phyloP scores from a whole-genome alignment of 2,113 vertebrate species.

The Mola mola region DNA sequence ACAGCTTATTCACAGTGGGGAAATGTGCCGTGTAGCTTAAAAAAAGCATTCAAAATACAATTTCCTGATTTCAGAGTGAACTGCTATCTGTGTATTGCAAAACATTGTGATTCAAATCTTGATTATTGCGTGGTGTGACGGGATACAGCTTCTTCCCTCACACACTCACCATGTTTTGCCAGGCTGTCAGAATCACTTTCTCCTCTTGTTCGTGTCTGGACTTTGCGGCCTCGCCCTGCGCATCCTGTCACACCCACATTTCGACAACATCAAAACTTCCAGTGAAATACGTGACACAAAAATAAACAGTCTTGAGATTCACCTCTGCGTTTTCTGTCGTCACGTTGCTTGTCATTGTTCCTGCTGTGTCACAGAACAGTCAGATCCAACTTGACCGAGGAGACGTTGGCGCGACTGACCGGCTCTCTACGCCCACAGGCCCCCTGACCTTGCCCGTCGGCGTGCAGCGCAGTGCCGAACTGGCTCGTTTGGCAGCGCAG shows the following conservation, averaged over 20 bases:
- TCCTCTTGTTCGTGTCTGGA: constrained; percentile 81
- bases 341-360: constrained; percentile 78
- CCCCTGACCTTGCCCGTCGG: too few relatives aligned
- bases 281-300: not conserved
- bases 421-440: not conserved
- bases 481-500: too few relatives aligned
- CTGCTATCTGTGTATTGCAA: too few relatives aligned
- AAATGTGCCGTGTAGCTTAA: too few relatives aligned
- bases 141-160: not conserved
- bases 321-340: constrained; percentile 81
- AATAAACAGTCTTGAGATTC: constrained; percentile 36
- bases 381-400: not conserved
- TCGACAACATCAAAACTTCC: not conserved
- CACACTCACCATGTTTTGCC: constrained; percentile 85
- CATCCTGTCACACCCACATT: constrained; percentile 59
- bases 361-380: not conserved
- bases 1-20: too few relatives aligned
- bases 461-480: too few relatives aligned
- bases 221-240: constrained; percentile 72
- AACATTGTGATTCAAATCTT: too few relatives aligned
- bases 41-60: too few relatives aligned
- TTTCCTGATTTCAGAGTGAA: too few relatives aligned
- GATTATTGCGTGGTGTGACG: too few relatives aligned
- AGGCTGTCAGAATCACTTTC: constrained; percentile 83
- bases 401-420: constrained; percentile 16